phyloP scores from a whole-genome alignment of 2,113 vertebrate species.

The Micronisus gabar region DNA sequence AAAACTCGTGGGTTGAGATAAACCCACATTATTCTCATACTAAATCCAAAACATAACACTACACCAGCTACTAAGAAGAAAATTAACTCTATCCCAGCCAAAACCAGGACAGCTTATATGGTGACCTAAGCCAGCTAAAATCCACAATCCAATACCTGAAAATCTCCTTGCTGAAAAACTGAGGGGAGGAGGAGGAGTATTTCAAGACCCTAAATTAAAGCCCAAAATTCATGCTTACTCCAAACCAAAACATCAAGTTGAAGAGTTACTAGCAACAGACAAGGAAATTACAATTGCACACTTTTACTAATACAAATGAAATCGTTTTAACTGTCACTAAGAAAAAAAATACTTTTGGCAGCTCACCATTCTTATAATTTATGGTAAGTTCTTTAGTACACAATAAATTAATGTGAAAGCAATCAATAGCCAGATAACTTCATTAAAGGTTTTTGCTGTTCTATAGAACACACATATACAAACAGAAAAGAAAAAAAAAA shows the following conservation, averaged over 20 bases:
- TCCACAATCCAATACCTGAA: not conserved
- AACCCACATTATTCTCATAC: too few relatives aligned
- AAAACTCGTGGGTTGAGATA: too few relatives aligned
- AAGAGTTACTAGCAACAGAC: not conserved
- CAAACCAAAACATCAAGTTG: not conserved
- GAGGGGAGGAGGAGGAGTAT: not conserved
- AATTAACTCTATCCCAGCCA: too few relatives aligned
- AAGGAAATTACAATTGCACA: not conserved
- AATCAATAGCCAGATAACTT: not conserved
- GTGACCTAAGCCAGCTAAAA: not conserved
- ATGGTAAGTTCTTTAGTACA: not conserved
- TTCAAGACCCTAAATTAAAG: not conserved
- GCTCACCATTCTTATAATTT: not conserved
- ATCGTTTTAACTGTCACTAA: not conserved
- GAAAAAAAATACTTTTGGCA: not conserved
- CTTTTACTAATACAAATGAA: not conserved
- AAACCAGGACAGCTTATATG: not conserved
- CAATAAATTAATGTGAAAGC: not conserved
- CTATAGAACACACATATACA: not conserved
- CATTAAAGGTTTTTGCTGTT: not conserved
- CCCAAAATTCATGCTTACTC: not conserved
- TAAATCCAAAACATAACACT: too few relatives aligned
- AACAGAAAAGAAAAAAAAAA: not conserved
- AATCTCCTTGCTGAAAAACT: not conserved
- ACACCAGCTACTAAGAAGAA: too few relatives aligned